phyloP scores from a whole-genome alignment of 2,113 vertebrate species.

The Myotis davidii region DNA sequence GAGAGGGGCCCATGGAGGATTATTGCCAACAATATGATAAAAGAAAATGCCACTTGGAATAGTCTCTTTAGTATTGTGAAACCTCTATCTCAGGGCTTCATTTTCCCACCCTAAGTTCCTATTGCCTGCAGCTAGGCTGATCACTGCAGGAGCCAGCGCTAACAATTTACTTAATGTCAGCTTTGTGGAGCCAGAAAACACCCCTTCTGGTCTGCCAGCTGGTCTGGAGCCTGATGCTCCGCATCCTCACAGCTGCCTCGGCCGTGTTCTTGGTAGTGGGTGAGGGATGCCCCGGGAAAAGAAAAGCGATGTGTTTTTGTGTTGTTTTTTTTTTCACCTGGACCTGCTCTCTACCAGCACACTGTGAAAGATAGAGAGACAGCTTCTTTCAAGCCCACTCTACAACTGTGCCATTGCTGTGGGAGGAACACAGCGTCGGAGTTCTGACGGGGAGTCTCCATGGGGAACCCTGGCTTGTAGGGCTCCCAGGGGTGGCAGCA shows the following conservation, averaged over 20 bases:
- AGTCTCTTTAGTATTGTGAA: background rate
- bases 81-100: background rate
- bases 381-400: background rate
- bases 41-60: constrained; percentile 1
- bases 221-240: background rate
- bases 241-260: constrained; percentile 13
- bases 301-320: background rate
- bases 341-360: background rate
- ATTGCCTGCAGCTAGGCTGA: background rate
- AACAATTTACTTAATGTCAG: background rate
- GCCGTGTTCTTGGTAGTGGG: background rate
- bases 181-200: background rate
- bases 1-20: background rate
- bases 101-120: background rate
- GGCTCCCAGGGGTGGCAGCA: background rate
- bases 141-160: background rate
- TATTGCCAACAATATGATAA: background rate
- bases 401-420: too few species aligned
- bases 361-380: background rate
- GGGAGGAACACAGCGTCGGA: background rate
- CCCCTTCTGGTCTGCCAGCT: constrained; percentile 55
- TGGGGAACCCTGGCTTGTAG: background rate
- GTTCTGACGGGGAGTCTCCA: background rate
- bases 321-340: background rate
- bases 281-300: background rate